Base-by-base conservation (phyloP, 1,140 invertebrate species). In the Diuraphis noxia region DNA sequence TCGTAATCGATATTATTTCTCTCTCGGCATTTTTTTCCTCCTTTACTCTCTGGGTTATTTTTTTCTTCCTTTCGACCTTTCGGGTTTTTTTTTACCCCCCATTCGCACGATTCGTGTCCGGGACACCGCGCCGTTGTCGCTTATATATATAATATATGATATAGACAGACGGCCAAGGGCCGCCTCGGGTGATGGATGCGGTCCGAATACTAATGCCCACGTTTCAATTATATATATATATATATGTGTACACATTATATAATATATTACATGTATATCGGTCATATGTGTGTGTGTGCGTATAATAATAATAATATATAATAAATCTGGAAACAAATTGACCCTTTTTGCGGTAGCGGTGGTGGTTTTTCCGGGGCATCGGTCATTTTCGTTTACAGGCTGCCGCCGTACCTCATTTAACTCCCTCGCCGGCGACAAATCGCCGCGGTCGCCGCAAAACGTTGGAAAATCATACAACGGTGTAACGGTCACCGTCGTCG, bases 361-460 rank as follows among this genome's bases (percentile, higher is more conserved):
- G 63, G 34, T 23, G 79, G 79, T 81, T 90, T 90, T 89, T 77
- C 63, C 63, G 72, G 77, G 77, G 43, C 77, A 91, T 91, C 89
- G 89, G 89, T 91, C 89, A 91, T 91, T 91, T 91, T 91, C 89
- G 89, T 91, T 91, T 91, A 91, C 89, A 91, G 89, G 79, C 88
- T 25, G 36, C 79, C 72, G 34, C 72, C 40, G 46, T 79, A 90
- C 72, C 88, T 46, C 88, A n/a, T 81, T 81, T 81, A 81, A 81
- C 77, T 81, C 41, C 43, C 88, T 81, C 9, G 88, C 40, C 88
- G n/a, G 46, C 85, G 34, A 49, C 41, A 49, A 86, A 52, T 52
- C 88, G 52, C 77, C n/a, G 23, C 72, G 88, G 88, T 89, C 25
- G 46, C 88, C 88, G 88, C 72, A 36, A 38, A 79, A 77, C 41